Conservation (phyloP, 2,888 invertebrate species). For the Protophormia terraenovae region DNA sequence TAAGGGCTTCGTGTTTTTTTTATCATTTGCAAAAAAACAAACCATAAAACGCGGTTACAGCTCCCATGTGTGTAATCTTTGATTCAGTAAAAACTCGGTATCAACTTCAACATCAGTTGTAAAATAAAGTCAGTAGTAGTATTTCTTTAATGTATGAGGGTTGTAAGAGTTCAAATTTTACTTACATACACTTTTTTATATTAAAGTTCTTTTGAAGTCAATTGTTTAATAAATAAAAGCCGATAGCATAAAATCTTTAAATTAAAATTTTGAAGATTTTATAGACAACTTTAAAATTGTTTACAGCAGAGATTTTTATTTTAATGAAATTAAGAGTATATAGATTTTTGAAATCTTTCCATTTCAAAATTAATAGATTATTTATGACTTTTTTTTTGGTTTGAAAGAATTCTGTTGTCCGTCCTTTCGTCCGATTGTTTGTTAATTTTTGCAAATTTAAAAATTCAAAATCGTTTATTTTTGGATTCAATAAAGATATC, state of each 20-base stretch:
- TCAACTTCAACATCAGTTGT: conserved; percentile 1
- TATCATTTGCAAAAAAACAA: conserved; percentile 72
- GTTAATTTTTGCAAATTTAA: no score
- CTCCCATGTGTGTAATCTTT: conserved; percentile 81
- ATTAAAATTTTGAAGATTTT: conserved; percentile 4
- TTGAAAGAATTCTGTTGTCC: no score
- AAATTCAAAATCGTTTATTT: no score
- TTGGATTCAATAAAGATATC: no score
- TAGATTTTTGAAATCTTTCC: no score
- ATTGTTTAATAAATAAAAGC: conserved; percentile 16
- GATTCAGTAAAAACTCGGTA: conserved; percentile 30
- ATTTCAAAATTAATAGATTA: no score
- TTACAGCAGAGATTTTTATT: neutral
- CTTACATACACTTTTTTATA: neutral
- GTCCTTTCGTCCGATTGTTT: no score
- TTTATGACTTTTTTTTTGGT: no score
- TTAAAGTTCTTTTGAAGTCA: conserved; percentile 30
- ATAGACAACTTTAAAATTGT: neutral
- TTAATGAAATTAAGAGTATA: no score
- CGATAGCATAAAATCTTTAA: neutral
- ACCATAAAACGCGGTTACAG: conserved; percentile 81
- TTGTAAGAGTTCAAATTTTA: neutral
- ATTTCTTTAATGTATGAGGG: conserved; percentile 39
- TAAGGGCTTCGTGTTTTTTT: conserved; percentile 53
- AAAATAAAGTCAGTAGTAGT: conserved; percentile 32